Conservation (phyloP, 2,113 vertebrate species). For the Phalacrocorax aristotelis region DNA sequence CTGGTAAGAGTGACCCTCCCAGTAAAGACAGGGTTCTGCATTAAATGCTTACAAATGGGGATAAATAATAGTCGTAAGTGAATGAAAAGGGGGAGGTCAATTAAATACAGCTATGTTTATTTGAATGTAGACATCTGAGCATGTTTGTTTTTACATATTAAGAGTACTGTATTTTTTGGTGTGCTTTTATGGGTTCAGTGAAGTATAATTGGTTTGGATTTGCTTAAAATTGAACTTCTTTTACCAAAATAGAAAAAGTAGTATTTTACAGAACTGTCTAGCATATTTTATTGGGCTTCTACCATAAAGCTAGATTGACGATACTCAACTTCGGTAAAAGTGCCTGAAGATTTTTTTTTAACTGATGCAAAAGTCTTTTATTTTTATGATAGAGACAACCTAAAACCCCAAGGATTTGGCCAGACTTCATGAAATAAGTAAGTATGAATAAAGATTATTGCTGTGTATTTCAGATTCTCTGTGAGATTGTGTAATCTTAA, state of each 20-base stretch:
- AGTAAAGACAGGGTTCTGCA: background rate
- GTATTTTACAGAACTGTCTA: background rate
- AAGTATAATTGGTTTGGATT: background rate
- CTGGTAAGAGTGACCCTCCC: background rate
- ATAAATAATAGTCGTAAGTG: background rate
- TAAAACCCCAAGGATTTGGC: background rate
- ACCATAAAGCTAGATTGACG: background rate
- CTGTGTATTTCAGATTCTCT: background rate
- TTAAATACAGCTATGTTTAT: background rate
- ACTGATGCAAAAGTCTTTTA: background rate
- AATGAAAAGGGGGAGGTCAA: background rate
- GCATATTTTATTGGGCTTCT: background rate
- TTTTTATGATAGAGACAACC: background rate
- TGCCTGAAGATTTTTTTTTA: background rate
- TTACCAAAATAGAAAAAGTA: background rate
- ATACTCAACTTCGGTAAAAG: background rate
- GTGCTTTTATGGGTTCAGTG: background rate
- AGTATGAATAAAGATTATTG: background rate
- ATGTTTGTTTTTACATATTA: background rate
- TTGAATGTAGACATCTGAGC: background rate
- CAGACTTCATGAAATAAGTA: background rate
- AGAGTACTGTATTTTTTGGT: background rate
- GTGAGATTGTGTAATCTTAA: background rate
- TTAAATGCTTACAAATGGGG: background rate
- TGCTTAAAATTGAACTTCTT: background rate